A percentile compares a stretch with the other conserved stretches of the same genome.
Evolutionary conservation across 2,797 vertebrate species (phyloP).

Genomic region (Pangasius sanitwongsei): DNA sequence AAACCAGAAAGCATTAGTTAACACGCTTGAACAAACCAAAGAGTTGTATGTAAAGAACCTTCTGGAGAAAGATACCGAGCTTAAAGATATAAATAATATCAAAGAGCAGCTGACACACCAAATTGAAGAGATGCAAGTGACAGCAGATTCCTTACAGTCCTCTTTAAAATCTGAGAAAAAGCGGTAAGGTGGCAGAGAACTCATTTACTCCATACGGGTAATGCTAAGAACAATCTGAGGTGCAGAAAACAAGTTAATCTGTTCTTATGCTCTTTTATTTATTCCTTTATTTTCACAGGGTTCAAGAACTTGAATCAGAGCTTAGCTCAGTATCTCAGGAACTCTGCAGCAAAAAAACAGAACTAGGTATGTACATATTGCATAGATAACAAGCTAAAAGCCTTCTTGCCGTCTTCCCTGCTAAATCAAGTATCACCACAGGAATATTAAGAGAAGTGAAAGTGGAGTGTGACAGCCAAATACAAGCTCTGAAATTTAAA

Average conservation of each 20-base stretch:
- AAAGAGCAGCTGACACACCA: constrained; percentile 72
- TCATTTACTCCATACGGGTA: background rate
- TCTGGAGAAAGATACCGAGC: constrained; percentile 75
- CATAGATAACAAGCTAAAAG: constrained; percentile 1
- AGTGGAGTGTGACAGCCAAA: constrained; percentile 75
- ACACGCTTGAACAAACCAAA: constrained; percentile 72
- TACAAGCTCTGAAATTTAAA: constrained; percentile 76
- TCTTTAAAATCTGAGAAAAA: constrained; percentile 75
- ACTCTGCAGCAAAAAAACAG: constrained; percentile 73
- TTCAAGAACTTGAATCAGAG: constrained; percentile 71
- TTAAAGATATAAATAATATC: constrained; percentile 76
- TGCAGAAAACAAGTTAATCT: background rate
- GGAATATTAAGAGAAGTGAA: constrained; percentile 75
- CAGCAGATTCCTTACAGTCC: constrained; percentile 71
- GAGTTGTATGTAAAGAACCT: constrained; percentile 73
- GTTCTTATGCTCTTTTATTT: background rate
- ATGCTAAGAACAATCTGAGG: background rate
- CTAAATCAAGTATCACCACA: constrained; percentile 58
- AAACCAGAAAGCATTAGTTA: constrained; percentile 68
- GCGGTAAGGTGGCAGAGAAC: constrained; percentile 70
- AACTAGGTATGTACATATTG: constrained; percentile 76
- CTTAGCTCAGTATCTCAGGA: constrained; percentile 69
- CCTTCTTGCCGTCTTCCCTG: background rate
- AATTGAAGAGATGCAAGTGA: constrained; percentile 73
- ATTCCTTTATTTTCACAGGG: constrained; percentile 67